These are phyloP conservation scores for Lampris incognitus DNA, from an alignment of 2,113 vertebrate species.

Conservation along the genomic window DNA sequence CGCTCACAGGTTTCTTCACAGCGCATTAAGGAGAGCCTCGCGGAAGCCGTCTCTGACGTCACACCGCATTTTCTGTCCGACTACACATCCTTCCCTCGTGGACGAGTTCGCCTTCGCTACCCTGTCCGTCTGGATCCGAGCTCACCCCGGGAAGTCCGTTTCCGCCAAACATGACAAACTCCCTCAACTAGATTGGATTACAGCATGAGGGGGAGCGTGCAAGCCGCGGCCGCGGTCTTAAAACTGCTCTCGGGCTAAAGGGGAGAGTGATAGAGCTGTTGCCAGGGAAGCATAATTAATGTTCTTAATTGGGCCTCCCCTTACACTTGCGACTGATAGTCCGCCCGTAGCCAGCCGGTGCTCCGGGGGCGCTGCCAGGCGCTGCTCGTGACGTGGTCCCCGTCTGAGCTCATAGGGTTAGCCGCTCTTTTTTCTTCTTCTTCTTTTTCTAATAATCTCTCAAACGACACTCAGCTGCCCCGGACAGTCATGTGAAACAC, in stretches of 20 bases:
- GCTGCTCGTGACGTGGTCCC: constrained; percentile 60
- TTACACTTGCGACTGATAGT: constrained; percentile 70
- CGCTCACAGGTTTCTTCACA: constrained; percentile 76
- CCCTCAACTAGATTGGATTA: constrained; percentile 69
- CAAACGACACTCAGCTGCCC: constrained; percentile 11
- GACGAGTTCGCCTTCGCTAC: constrained; percentile 55
- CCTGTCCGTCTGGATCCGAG: constrained; percentile 68
- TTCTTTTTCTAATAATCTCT: constrained; percentile 16
- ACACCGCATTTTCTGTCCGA: constrained; percentile 76
- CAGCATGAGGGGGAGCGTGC: constrained; percentile 50
- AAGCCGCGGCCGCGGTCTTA: constrained; percentile 40
- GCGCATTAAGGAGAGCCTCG: constrained; percentile 66
- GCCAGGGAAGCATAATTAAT: constrained; percentile 81
- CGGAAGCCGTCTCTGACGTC: constrained; percentile 68
- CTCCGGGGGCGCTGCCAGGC: constrained; percentile 63
- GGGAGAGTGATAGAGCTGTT: constrained; percentile 73
- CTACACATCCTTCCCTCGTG: constrained; percentile 73
- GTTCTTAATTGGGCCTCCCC: constrained; percentile 74
- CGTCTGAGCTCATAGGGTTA: constrained; percentile 69
- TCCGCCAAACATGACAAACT: constrained; percentile 79
- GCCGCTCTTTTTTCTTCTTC: constrained; percentile 22
- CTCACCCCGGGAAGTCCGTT: constrained; percentile 65
- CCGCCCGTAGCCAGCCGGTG: constrained; percentile 63
- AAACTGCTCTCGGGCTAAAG: constrained; percentile 71
- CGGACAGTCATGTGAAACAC: constrained; percentile 4